phyloP scores from a whole-genome alignment of 2,888 invertebrate species.

The Drosophila neonasuta region DNA sequence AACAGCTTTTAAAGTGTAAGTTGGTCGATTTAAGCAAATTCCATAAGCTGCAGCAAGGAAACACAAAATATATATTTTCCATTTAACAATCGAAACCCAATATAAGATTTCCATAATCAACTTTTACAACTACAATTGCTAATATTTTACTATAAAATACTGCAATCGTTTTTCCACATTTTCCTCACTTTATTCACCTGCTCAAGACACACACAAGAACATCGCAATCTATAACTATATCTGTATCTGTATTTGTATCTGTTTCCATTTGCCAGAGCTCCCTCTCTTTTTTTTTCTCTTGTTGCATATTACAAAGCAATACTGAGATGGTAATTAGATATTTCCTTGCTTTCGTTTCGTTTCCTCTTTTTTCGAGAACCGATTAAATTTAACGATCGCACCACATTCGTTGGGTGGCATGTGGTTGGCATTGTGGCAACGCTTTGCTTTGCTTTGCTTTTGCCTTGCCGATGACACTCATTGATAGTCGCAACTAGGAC shows the following conservation, averaged over 20 bases:
- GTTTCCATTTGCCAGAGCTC: neutral
- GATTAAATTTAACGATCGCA: slow-evolving; percentile 22
- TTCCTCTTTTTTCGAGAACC: slow-evolving; percentile 2
- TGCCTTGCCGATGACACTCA: slow-evolving; percentile 24
- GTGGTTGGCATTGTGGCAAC: neutral
- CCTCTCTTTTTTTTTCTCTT: neutral
- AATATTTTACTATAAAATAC: no score
- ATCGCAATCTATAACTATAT: no score
- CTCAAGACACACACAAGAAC: no score
- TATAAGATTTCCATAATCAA: no score
- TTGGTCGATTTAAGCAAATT: no score
- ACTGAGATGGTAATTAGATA: slow-evolving; percentile 21
- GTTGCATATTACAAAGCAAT: neutral
- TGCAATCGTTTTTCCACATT: no score
- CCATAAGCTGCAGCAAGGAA: no score
- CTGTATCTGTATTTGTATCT: neutral
- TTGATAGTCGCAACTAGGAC: slow-evolving; percentile 13
- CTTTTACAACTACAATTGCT: no score
- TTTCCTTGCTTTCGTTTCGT: slow-evolving; percentile 9
- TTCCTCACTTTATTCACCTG: no score
- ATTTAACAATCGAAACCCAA: no score
- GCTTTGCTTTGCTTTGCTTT: slow-evolving; percentile 2
- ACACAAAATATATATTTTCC: no score
- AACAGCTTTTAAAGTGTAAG: no score
- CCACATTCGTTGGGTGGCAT: slow-evolving; percentile 12